Evolutionary conservation across 64 coral and sea anemone species (phyloP), one percentile per base, ranked within the genome.

Genomic region (Porites lutea): DNA sequence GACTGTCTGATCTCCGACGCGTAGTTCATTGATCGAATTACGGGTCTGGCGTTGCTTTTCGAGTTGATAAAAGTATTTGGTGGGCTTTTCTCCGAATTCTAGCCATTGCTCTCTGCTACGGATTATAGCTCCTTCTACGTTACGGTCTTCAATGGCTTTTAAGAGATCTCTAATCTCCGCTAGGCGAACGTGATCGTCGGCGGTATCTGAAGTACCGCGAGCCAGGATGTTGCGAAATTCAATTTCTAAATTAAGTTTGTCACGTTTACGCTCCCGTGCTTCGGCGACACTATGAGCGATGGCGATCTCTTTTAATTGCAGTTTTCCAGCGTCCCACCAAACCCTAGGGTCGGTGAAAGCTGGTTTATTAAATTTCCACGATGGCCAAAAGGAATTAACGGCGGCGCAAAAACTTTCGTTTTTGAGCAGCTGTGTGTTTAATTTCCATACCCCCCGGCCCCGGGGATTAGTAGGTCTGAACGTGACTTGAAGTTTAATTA

Each of bases 31-130:
- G 11, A 90, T 90, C 0, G 88, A 66, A 21, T 90, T 80, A 8
- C 53, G 14, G 0, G 7, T 48, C 14, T 81, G 59, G 4, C 52
- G 50, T 0, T 44, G 13, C 0, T 37, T 48, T 47, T 90, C 77
- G 2, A 90, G 59, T 3, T 81, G 65, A n/a, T 79, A 90, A n/a
- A 90, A 90, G 68, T 57, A 81, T 7, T 49, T 78, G 3, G 76
- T 90, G 3, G 88, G 88, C 43, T 79, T 65, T 71, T 90, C 88
- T 0, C 88, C 77, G 8, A 79, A 45, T 9, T 90, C 88, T 0
- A 77, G 44, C 75, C 75, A 81, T 8, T 71, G 9, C 4, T 59
- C 88, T 23, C 72, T 81, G 1, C 74, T 79, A 6, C 88, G 48
- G 8, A 90, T 65, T 37, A 85, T 85, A 16, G 50, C 53, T 0